Conservation (phyloP, 2,888 invertebrate species). For the Pemphredon lugubris region DNA sequence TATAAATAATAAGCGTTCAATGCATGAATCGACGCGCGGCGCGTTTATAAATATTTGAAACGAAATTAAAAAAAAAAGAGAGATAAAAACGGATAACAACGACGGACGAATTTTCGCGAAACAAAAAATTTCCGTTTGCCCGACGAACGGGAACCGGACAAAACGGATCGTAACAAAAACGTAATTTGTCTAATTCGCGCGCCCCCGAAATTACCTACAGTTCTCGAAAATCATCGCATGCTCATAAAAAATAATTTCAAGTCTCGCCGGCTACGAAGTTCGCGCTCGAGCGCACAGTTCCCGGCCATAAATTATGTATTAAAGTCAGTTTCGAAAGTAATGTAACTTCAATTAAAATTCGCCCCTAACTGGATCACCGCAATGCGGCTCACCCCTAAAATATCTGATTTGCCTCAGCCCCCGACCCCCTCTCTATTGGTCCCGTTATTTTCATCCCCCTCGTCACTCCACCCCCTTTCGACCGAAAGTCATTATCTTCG, state of each 20-base stretch:
- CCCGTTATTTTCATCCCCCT: background rate
- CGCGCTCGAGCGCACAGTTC: conserved; percentile 12
- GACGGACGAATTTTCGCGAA: no score
- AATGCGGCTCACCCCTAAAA: conserved; percentile 38
- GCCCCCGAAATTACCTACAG: no score
- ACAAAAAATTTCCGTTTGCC: no score
- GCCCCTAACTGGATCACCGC: conserved; percentile 50
- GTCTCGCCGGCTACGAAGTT: conserved; percentile 10
- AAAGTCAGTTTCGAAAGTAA: conserved; percentile 39
- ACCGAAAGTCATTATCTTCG: conserved; percentile 5
- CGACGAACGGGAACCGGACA: no score
- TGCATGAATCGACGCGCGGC: no score
- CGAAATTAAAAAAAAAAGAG: no score
- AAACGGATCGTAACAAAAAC: no score
- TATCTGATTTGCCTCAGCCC: conserved; percentile 14
- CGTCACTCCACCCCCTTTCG: background rate
- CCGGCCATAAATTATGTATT: conserved; percentile 52
- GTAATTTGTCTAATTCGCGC: no score
- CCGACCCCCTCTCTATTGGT: conserved; percentile 9
- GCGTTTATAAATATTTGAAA: no score
- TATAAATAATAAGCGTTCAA: no score
- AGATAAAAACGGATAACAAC: no score
- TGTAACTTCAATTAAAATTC: conserved; percentile 52
- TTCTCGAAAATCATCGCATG: background rate
- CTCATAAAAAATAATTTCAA: conserved; percentile 1